These are phyloP conservation scores for Dallia pectoralis DNA, from an alignment of 2,797 vertebrate genomes.

Conservation along the genomic window DNA sequence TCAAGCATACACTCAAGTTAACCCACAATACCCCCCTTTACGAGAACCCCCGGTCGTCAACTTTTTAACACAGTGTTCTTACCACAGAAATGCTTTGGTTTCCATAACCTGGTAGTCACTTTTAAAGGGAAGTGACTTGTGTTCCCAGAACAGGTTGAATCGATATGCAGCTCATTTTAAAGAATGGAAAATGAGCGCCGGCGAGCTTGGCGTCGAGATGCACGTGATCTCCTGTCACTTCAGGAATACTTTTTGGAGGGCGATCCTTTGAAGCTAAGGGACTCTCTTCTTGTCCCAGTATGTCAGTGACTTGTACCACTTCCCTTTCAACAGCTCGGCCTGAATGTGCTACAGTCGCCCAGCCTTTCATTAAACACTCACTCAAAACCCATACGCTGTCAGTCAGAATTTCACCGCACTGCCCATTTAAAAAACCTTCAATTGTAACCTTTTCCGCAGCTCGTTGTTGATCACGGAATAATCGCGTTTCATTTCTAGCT, in stretches of 20 bases:
- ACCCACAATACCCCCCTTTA: constrained; percentile 62
- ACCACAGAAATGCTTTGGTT: constrained; percentile 35
- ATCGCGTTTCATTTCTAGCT: constrained; percentile 53
- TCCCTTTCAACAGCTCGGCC: constrained; percentile 26
- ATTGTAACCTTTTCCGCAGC: constrained; percentile 64
- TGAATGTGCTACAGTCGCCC: constrained; percentile 52
- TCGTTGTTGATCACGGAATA: constrained; percentile 67
- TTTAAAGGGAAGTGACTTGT: constrained; percentile 33
- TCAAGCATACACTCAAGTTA: constrained; percentile 31
- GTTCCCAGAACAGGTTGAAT: constrained; percentile 30
- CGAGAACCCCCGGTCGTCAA: constrained; percentile 54
- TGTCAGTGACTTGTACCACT: constrained; percentile 41
- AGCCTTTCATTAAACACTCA: constrained; percentile 57
- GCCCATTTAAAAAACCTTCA: constrained; percentile 58
- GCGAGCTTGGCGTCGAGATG: constrained; percentile 21
- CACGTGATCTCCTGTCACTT: constrained; percentile 42
- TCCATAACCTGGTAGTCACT: constrained; percentile 38
- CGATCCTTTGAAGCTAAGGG: constrained; percentile 20
- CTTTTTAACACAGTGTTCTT: constrained; percentile 29
- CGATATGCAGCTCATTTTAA: constrained; percentile 33
- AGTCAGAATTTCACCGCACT: constrained; percentile 32
- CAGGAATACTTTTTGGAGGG: constrained; percentile 29
- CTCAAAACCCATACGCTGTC: constrained; percentile 54
- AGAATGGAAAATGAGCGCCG: constrained; percentile 29
- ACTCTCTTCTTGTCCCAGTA: constrained; percentile 34